Evolutionary conservation across 2,113 vertebrate species (phyloP).

Genomic region (Hemichromis elongatus): DNA sequence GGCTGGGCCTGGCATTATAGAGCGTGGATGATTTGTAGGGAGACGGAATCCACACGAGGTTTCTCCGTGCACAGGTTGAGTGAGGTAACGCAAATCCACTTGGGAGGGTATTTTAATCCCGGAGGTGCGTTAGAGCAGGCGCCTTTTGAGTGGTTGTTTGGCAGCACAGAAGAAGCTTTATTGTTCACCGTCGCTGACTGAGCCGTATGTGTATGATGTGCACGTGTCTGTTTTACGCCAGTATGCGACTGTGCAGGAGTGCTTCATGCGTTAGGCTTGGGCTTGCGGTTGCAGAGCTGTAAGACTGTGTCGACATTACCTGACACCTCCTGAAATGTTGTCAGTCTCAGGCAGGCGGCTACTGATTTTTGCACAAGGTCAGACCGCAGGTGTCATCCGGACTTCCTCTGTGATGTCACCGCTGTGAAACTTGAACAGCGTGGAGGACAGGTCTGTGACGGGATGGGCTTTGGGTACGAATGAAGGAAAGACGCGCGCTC

Average conservation of each 20-base stretch:
- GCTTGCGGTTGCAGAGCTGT: neutral
- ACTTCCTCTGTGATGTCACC: neutral
- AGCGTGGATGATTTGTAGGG: neutral
- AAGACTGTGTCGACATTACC: neutral
- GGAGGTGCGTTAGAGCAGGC: conserved; percentile 3
- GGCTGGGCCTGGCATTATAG: neutral
- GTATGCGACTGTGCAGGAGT: neutral
- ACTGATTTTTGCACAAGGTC: neutral
- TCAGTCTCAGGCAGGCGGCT: neutral
- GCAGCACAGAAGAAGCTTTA: neutral
- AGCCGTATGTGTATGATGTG: neutral
- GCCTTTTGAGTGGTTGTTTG: neutral
- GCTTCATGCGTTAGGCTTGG: neutral
- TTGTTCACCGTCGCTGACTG: neutral
- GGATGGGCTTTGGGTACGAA: neutral
- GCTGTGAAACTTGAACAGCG: neutral
- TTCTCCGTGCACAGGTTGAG: neutral
- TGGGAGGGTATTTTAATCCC: conserved; percentile 22
- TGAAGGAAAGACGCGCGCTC: neutral
- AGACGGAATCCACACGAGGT: neutral
- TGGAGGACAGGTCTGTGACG: neutral
- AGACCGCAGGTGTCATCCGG: neutral
- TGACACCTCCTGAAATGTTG: neutral
- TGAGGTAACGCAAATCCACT: conserved; percentile 26
- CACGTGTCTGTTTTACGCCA: accelerated